Percentiles rank a stretch among this genome's conserved stretches.
Conservation (phyloP, 2,888 invertebrate genomes). For the Mythimna vitellina region DNA sequence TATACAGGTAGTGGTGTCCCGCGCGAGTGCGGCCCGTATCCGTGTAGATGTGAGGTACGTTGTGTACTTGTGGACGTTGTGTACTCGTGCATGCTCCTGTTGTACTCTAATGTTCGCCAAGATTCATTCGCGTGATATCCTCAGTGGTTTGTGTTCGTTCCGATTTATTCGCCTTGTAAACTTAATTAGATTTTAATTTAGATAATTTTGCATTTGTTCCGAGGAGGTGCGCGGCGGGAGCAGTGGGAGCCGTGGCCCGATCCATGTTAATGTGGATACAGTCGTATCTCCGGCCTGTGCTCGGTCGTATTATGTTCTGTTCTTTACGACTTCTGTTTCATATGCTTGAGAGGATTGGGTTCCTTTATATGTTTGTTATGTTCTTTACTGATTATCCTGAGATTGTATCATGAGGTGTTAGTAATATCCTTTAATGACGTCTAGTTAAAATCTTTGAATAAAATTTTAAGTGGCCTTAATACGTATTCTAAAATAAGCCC, state of each 20-base stretch:
- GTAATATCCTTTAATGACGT: background rate
- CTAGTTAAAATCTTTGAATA: background rate
- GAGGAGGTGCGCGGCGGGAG: constrained; percentile 5
- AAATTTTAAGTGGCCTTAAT: too few relatives aligned
- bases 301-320: constrained; percentile 24
- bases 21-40: background rate
- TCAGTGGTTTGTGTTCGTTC: constrained; percentile 35
- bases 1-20: background rate
- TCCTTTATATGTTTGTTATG: constrained; percentile 6
- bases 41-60: background rate
- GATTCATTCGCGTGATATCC: constrained; percentile 37
- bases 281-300: background rate
- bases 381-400: background rate
- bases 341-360: background rate
- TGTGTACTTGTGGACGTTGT: background rate
- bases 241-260: background rate
- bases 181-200: constrained; percentile 56
- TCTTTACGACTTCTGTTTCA: constrained; percentile 32
- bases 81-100: constrained; percentile 8
- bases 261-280: constrained; percentile 4
- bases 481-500: background rate
- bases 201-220: constrained; percentile 38
- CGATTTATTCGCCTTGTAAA: constrained; percentile 43
- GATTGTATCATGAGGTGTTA: background rate
- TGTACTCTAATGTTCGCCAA: constrained; percentile 12